Evolutionary conservation across 2,888 invertebrate species (phyloP).

Genomic region (Dasysyrphus tricinctus): DNA sequence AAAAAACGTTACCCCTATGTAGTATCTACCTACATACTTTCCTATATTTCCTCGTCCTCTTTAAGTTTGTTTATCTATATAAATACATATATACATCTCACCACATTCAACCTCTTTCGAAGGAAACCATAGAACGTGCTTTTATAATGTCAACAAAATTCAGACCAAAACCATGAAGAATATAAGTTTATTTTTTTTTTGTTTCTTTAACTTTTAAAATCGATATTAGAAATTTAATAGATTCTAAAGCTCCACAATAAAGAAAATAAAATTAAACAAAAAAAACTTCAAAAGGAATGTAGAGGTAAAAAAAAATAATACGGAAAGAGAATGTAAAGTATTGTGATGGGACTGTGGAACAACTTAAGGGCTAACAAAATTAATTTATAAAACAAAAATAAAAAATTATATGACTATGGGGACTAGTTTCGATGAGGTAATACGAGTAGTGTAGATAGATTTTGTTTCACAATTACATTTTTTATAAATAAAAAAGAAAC

Average conservation of each 20-base stretch:
- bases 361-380: constrained; percentile 22
- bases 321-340: constrained; percentile 43
- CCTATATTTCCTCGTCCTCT: constrained; percentile 1
- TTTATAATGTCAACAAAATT: constrained; percentile 67
- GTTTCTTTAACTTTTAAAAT: constrained; percentile 50
- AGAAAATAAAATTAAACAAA: neutral
- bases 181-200: constrained; percentile 36
- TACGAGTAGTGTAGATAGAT: neutral
- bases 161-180: constrained; percentile 58
- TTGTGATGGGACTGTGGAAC: neutral
- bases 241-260: constrained; percentile 37
- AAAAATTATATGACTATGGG: neutral
- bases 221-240: constrained; percentile 69
- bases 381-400: constrained; percentile 25
- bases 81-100: constrained; percentile 1
- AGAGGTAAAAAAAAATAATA: neutral
- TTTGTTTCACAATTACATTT: neutral
- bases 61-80: constrained; percentile 40
- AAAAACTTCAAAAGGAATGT: constrained; percentile 27
- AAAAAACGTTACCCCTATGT: constrained; percentile 1
- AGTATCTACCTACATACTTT: neutral
- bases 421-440: constrained; percentile 15
- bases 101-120: constrained; percentile 55
- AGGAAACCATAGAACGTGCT: constrained; percentile 67
- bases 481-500: neutral